Percentiles rank a stretch among this genome's conserved stretches.
These are phyloP conservation scores for Coturnix japonica DNA, from an alignment of 2,113 vertebrate species.

Conservation along the genomic window DNA sequence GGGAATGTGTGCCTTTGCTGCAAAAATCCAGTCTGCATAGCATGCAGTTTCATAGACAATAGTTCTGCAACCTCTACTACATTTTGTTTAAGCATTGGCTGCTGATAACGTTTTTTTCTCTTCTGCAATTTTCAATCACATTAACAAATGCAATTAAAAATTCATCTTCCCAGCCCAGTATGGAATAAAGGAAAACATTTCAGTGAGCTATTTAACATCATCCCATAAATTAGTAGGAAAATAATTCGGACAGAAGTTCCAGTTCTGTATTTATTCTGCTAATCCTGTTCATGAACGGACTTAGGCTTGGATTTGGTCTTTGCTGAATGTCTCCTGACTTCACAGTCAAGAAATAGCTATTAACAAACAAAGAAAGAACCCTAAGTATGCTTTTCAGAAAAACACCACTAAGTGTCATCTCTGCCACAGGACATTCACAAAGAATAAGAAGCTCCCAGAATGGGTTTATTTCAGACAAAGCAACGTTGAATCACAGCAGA, in stretches of 20 bases:
- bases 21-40: background rate
- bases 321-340: background rate
- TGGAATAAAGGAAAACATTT: background rate
- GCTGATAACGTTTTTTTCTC: background rate
- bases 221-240: background rate
- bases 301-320: background rate
- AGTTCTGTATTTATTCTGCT: background rate
- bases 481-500: background rate
- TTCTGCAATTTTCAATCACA: fast-evolving
- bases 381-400: background rate
- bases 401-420: background rate
- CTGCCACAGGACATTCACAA: background rate
- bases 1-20: fast-evolving
- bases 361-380: background rate
- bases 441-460: background rate
- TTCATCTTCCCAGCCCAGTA: background rate
- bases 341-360: background rate
- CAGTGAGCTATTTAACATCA: background rate
- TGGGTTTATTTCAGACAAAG: background rate
- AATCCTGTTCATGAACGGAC: background rate
- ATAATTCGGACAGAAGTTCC: background rate
- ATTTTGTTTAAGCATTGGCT: background rate
- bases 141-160: background rate
- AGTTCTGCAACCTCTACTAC: background rate
- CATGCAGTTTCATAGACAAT: background rate